Conservation (phyloP, 1,140 invertebrate genomes). For the Heliconius eleuchia region DNA sequence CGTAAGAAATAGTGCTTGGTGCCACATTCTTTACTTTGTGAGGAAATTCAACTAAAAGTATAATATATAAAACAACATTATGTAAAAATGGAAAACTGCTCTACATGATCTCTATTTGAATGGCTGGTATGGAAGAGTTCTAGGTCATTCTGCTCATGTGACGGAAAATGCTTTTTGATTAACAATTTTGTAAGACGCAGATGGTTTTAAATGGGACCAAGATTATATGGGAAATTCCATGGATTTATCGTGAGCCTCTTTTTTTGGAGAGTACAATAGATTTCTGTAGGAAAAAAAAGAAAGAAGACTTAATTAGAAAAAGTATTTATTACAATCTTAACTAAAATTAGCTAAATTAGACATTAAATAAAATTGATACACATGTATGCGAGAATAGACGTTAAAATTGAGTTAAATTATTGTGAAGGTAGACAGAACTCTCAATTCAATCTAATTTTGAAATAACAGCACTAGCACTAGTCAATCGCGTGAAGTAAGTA, state of each 20-base stretch:
- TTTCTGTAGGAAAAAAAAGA: background rate
- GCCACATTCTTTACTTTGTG: background rate
- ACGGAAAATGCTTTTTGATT: background rate
- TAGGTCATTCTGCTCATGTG: background rate
- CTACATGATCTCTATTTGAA: background rate
- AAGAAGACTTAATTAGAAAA: background rate
- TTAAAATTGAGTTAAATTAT: background rate
- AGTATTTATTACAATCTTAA: no score
- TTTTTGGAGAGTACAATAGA: background rate
- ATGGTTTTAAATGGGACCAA: background rate
- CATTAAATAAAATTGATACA: no score
- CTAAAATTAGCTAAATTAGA: no score
- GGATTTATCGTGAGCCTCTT: no score
- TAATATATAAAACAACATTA: background rate
- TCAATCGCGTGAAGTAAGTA: no score
- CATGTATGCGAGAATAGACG: no score
- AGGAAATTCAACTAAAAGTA: background rate
- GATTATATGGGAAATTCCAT: background rate
- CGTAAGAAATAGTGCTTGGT: background rate
- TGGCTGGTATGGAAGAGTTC: background rate
- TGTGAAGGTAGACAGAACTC: no score
- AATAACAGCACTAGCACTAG: no score
- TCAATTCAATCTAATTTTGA: no score
- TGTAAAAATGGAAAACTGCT: background rate
- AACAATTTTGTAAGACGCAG: background rate